A percentile compares a stretch with the other conserved stretches of the same genome.
Evolutionary conservation across 1,140 invertebrate species (phyloP).

Genomic region (Drosophila navojoa): DNA sequence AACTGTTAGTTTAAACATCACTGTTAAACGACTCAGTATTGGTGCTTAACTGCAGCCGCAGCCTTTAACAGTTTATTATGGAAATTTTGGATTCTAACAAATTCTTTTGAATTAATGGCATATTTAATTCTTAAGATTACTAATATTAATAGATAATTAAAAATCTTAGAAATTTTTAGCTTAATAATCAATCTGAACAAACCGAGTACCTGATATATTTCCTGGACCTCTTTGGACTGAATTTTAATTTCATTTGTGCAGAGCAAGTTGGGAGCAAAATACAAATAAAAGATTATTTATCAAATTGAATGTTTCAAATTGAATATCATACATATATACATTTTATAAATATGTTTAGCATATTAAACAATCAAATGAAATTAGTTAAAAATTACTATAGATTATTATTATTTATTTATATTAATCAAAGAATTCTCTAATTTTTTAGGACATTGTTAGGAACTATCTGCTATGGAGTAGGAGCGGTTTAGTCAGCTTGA

Average conservation of each 20-base stretch:
- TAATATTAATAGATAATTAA: too few relatives aligned
- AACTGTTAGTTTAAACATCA: background rate
- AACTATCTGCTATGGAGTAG: background rate
- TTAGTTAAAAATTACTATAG: background rate
- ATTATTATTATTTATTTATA: too few relatives aligned
- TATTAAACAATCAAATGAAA: background rate
- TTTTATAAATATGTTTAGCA: background rate
- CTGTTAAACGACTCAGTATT: background rate
- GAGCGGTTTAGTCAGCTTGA: background rate
- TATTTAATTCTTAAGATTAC: too few relatives aligned
- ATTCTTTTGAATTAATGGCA: too few relatives aligned
- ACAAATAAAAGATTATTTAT: slow-evolving; percentile 19
- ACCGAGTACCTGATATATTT: slow-evolving; percentile 39
- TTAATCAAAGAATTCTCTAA: background rate
- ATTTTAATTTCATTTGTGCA: slow-evolving; percentile 6
- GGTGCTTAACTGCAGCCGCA: too few relatives aligned
- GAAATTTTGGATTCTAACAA: background rate
- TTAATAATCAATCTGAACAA: slow-evolving; percentile 6
- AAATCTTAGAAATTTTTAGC: background rate
- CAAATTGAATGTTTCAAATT: background rate
- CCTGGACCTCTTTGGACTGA: slow-evolving; percentile 27
- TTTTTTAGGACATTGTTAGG: background rate
- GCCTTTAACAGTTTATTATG: too few relatives aligned
- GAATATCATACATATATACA: slow-evolving; percentile 5
- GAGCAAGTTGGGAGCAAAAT: slow-evolving; percentile 13